A percentile compares a stretch with the other conserved stretches of the same genome.
Evolutionary conservation across 2,113 vertebrate genomes (phyloP).

Genomic region (Rhizomys pruinosus): DNA sequence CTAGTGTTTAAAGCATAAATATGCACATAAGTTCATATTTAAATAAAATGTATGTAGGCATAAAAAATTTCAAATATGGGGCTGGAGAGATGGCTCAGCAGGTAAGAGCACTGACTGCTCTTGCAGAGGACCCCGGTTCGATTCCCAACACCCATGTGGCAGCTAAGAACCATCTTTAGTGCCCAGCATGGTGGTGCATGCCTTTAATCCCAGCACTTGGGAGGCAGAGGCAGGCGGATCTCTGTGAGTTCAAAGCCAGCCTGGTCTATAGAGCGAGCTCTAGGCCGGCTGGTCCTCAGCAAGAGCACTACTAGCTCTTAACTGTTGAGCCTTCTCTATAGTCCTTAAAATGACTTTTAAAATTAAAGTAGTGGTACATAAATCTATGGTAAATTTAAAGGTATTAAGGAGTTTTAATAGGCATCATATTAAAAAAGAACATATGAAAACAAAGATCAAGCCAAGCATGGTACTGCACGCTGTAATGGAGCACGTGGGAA

Average conservation of each 20-base stretch:
- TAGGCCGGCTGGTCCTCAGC: neutral
- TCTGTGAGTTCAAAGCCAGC: no score
- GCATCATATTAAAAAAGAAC: neutral
- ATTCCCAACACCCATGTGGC: no score
- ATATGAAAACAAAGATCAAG: neutral
- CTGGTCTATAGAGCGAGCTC: no score
- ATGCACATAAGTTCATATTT: neutral
- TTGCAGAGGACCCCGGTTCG: no score
- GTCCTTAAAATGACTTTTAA: neutral
- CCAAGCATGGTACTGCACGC: neutral
- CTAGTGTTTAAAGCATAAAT: neutral
- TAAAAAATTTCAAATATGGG: conserved; percentile 23
- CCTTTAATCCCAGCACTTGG: no score
- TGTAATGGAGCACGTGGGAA: neutral
- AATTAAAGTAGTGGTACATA: conserved; percentile 55
- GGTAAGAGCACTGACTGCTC: no score
- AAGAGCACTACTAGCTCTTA: no score
- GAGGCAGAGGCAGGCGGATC: no score
- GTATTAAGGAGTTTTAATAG: conserved; percentile 2
- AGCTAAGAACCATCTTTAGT: no score
- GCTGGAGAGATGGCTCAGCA: no score
- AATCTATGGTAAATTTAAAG: conserved; percentile 6
- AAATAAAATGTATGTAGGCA: conserved; percentile 34
- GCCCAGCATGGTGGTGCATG: no score
- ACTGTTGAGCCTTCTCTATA: neutral